Percentiles rank a stretch among this genome's conserved stretches.
Conservation (phyloP, 2,888 invertebrate species). For the Parthenolecanium corni region DNA sequence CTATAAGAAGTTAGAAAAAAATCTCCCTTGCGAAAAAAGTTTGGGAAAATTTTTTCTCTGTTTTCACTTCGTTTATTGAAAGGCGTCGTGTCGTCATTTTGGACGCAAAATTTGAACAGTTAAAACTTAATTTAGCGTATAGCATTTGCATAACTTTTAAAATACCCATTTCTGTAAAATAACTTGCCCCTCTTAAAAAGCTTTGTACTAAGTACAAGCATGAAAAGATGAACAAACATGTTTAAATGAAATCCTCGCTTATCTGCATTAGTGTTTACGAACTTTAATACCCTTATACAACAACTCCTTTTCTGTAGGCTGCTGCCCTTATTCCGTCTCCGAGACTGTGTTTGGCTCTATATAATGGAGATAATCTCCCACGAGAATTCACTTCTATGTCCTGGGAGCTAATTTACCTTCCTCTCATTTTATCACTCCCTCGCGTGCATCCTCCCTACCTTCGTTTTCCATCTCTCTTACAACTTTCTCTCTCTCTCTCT, state of each 20-base stretch:
- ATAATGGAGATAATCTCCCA: constrained; percentile 28
- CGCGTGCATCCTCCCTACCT: constrained; percentile 12
- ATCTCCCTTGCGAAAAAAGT: too few relatives aligned
- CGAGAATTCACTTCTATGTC: constrained; percentile 27
- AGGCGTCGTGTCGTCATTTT: constrained; percentile 7
- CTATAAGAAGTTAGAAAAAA: too few relatives aligned
- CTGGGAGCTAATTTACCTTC: constrained; percentile 29
- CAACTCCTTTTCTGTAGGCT: constrained; percentile 28
- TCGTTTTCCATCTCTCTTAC: neutral
- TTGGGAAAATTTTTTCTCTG: too few relatives aligned
- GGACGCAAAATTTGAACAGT: constrained; percentile 23
- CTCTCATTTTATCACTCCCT: constrained; percentile 29
- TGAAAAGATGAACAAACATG: constrained; percentile 29
- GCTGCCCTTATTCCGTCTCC: constrained; percentile 18
- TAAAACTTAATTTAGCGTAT: constrained; percentile 28
- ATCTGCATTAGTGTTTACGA: constrained; percentile 29
- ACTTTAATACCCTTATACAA: constrained; percentile 28
- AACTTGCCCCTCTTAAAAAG: constrained; percentile 22
- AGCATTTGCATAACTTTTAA: constrained; percentile 29
- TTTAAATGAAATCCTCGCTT: constrained; percentile 29
- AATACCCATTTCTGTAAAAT: constrained; percentile 26
- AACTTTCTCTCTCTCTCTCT: neutral
- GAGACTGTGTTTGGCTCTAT: constrained; percentile 23
- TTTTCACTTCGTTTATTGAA: constrained; percentile 5
- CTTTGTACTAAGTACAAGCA: constrained; percentile 25